Evolutionary conservation across 2,797 vertebrate species (phyloP), one percentile per base, ranked within the genome.

Genomic region (Paratrypauchen microcephalus): DNA sequence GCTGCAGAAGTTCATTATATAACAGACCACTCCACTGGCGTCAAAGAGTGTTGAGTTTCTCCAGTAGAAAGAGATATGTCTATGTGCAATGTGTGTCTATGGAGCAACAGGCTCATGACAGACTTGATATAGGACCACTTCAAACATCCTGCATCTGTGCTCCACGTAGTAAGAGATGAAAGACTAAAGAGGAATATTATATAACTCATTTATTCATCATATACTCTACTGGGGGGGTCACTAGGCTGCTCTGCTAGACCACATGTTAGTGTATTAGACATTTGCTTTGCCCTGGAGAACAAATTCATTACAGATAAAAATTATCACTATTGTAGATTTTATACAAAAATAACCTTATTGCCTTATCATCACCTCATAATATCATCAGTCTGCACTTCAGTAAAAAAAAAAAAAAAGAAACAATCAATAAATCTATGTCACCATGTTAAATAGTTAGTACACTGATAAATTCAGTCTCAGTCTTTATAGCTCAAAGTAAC

Each of bases 1-100:
- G 16, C 26, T 69, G 28, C 64, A 39, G 45, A 21, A 36, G 70
- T 70, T 32, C 58, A 50, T 86, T 83, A 48, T 6, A 41, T 69
- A 84, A 79, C 68, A 60, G 45, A 75, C 41, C 21, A 55, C 8
- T 55, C 28, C 66, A 24, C 75, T 4, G 18, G 45, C 69, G 67
- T 52, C 41, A 47, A 58, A 4, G 11, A 24, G 68, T 70, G 47
- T 78, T 68, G 66, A 47, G 66, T 72, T 60, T 71, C 36, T 62
- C 7, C 28, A 15, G 32, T 15, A 23, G 66, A 69, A 55, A 50
- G 60, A 6, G 50, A 75, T 66, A 58, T 24, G 41, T 21, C 56
- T 41, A 23, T 56, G 30, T 60, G 28, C 58, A 60, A 12, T 30
- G 56, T 65, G 52, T 28, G 50, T 21, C 60, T 26, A 66, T 3